Evolutionary conservation across 2,113 vertebrate genomes (phyloP).

Genomic region (Pangasianodon gigas): DNA sequence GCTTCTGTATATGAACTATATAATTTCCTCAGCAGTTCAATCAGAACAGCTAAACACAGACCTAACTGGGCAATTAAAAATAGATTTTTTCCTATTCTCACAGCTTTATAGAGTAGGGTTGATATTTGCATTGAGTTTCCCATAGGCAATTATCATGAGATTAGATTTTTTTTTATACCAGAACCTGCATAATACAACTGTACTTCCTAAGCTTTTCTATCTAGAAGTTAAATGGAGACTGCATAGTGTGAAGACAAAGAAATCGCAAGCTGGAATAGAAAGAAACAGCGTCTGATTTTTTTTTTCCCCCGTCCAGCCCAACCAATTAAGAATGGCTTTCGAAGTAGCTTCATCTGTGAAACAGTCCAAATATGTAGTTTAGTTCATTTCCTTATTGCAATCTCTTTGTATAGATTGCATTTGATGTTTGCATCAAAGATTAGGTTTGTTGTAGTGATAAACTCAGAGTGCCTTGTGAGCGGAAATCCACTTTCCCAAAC

Average conservation of each 20-base stretch:
- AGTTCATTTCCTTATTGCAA: neutral
- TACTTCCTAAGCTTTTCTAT: neutral
- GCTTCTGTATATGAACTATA: neutral
- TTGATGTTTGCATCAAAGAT: neutral
- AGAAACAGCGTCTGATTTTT: neutral
- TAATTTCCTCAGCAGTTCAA: neutral
- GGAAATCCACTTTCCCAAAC: constrained; percentile 17
- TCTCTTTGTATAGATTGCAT: neutral
- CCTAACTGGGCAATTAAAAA: neutral
- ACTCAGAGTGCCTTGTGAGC: neutral
- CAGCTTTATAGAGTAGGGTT: neutral
- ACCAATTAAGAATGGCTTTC: neutral
- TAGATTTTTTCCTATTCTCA: neutral
- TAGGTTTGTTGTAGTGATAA: neutral
- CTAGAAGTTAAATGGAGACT: neutral
- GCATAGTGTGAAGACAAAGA: neutral
- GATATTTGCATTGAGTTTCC: neutral
- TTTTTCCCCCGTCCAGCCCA: neutral
- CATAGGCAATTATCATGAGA: neutral
- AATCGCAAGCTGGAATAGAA: neutral
- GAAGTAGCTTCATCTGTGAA: neutral
- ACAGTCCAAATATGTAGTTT: neutral
- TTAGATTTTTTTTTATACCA: neutral
- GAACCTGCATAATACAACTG: neutral
- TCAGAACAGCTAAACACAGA: neutral